phyloP scores from a whole-genome alignment of 1,140 invertebrate species.

The Anastatus disparis region DNA sequence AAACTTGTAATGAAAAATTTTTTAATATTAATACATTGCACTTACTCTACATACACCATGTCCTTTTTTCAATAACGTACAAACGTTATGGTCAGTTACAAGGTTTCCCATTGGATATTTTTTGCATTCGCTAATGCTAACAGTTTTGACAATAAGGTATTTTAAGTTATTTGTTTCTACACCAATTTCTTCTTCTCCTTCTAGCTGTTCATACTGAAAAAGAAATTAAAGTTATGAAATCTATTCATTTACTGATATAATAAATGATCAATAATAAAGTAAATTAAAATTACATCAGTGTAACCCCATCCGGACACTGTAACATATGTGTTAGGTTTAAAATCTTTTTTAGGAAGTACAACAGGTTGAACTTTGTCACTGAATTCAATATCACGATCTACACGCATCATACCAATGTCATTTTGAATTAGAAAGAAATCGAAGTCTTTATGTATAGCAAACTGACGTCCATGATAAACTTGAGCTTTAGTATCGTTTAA shows the following conservation, averaged over 20 bases:
- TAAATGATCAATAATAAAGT: too few relatives aligned
- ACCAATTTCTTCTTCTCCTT: conserved; percentile 43
- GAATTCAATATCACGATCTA: conserved; percentile 53
- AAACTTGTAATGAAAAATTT: too few relatives aligned
- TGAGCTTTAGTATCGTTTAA: conserved; percentile 61
- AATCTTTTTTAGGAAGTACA: conserved; percentile 38
- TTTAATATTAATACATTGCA: too few relatives aligned
- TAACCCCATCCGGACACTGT: conserved; percentile 67
- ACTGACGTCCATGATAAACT: conserved; percentile 57
- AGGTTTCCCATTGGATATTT: not conserved
- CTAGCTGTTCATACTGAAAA: not conserved
- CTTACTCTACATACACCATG: conserved; percentile 69
- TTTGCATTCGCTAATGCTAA: conserved; percentile 32
- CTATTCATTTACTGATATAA: too few relatives aligned
- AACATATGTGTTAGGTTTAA: conserved; percentile 32
- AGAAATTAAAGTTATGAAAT: not conserved
- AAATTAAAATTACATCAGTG: conserved; percentile 39
- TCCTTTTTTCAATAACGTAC: conserved; percentile 70
- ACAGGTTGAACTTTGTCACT: conserved; percentile 56
- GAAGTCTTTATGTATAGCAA: conserved; percentile 60
- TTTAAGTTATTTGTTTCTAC: conserved; percentile 49
- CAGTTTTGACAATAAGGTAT: conserved; percentile 46
- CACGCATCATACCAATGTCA: conserved; percentile 67
- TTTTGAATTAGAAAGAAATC: conserved; percentile 49
- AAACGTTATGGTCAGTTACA: conserved; percentile 66